phyloP scores from a whole-genome alignment of 1,140 invertebrate species.

The Neodiprion pinetum region DNA sequence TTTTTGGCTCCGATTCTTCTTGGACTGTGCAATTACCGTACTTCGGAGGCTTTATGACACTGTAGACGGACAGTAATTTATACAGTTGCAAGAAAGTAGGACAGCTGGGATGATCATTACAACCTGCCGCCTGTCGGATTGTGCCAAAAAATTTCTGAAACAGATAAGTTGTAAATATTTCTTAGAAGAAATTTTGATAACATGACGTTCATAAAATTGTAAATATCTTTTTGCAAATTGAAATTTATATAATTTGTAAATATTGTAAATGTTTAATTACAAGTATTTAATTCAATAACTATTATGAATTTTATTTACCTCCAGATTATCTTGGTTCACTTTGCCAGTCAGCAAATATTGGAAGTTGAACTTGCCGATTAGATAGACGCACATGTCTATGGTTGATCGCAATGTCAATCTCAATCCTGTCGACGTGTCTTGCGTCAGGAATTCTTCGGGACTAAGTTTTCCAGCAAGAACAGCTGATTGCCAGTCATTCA shows the following conservation, averaged over 20 bases:
- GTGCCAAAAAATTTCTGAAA: slow-evolving; percentile 36
- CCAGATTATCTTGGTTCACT: slow-evolving; percentile 13
- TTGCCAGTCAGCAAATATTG: slow-evolving; percentile 4
- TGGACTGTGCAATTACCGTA: slow-evolving; percentile 32
- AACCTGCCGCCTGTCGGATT: slow-evolving; percentile 30
- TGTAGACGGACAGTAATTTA: slow-evolving; percentile 32
- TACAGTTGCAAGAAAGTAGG: slow-evolving; percentile 37
- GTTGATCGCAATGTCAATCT: slow-evolving; percentile 26
- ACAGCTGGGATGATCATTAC: slow-evolving; percentile 32
- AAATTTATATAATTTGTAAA: not conserved
- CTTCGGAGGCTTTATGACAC: slow-evolving; percentile 29
- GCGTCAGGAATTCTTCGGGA: slow-evolving; percentile 25
- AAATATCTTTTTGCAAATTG: not conserved
- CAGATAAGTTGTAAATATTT: not conserved
- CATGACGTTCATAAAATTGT: not conserved
- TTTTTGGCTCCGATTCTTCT: slow-evolving; percentile 2
- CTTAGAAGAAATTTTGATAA: not conserved
- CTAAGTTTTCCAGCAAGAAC: not conserved
- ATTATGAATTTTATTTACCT: slow-evolving; percentile 10
- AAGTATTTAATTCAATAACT: not conserved
- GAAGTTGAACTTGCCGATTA: not conserved
- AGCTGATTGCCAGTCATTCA: slow-evolving; percentile 17
- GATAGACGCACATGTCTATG: slow-evolving; percentile 18
- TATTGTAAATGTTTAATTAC: not conserved
- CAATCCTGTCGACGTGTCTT: slow-evolving; percentile 22